These are phyloP conservation scores for Cryptoblepharus egeriae DNA, from an alignment of 2,797 vertebrate species.

Conservation along the genomic window DNA sequence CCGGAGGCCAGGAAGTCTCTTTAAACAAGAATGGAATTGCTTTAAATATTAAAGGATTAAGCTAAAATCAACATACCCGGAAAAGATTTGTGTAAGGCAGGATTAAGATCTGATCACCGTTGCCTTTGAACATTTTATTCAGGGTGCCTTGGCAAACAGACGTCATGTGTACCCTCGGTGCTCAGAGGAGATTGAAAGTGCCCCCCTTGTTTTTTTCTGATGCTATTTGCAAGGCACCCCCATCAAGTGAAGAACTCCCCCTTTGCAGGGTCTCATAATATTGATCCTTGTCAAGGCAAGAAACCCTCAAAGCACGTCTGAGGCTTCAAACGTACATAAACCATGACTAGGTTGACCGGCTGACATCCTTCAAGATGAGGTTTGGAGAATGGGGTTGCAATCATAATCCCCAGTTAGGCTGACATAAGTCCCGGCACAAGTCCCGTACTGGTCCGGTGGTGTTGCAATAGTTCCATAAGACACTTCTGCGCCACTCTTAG, in stretches of 20 bases:
- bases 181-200: background rate
- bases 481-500: too few relatives aligned
- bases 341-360: background rate
- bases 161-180: background rate
- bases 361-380: background rate
- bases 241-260: background rate
- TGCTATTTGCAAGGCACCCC: background rate
- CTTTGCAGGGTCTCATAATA: background rate
- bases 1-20: constrained; percentile 54
- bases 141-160: background rate
- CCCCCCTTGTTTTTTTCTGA: background rate
- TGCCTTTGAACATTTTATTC: constrained; percentile 58
- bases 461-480: too few relatives aligned
- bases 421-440: too few relatives aligned
- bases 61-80: constrained; percentile 65
- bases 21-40: constrained; percentile 68
- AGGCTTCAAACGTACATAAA: background rate
- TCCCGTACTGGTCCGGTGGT: too few relatives aligned
- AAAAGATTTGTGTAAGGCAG: constrained; percentile 57
- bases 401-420: too few relatives aligned
- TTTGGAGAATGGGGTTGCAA: too few relatives aligned
- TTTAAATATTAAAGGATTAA: constrained; percentile 74
- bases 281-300: background rate
- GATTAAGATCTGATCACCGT: constrained; percentile 58
- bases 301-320: background rate